Conservation (phyloP, 2,888 invertebrate species). For the Sipha maydis region DNA sequence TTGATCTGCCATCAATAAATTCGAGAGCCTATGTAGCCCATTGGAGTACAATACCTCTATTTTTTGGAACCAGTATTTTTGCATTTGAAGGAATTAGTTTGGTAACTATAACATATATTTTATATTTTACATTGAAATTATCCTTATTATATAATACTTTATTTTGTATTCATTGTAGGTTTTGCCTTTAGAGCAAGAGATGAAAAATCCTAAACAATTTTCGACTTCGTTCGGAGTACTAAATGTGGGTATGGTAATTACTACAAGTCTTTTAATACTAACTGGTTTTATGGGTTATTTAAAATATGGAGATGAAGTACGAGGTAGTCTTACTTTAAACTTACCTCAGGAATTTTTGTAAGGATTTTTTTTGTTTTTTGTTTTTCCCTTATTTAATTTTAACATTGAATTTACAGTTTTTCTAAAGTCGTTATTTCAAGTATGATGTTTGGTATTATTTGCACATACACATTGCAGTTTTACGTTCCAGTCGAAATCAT, state of each 20-base stretch:
- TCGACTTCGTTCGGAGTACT: conserved; percentile 84
- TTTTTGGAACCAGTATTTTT: conserved; percentile 95
- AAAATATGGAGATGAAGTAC: conserved; percentile 83
- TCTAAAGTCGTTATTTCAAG: conserved; percentile 84
- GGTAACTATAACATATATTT: conserved; percentile 71
- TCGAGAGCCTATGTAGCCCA: conserved; percentile 73
- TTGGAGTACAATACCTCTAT: conserved; percentile 77
- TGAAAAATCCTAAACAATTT: conserved; percentile 83
- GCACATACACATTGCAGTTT: conserved; percentile 93
- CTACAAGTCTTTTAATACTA: conserved; percentile 80
- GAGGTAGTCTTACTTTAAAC: conserved; percentile 90
- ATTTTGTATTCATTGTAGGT: conserved; percentile 72
- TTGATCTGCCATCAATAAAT: conserved; percentile 76
- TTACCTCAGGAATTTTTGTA: conserved; percentile 68
- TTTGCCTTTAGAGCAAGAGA: conserved; percentile 90
- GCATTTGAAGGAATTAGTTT: conserved; percentile 96
- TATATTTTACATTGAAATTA: too few species aligned
- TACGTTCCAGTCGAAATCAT: conserved; percentile 87
- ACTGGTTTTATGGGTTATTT: conserved; percentile 90
- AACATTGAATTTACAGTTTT: conserved; percentile 71
- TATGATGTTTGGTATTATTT: conserved; percentile 85
- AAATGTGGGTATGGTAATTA: conserved; percentile 89
- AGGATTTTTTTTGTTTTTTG: background rate
- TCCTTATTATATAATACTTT: too few species aligned
- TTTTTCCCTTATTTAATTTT: background rate